phyloP scores from a whole-genome alignment of 2,888 invertebrate species.

The Folsomia candida region DNA sequence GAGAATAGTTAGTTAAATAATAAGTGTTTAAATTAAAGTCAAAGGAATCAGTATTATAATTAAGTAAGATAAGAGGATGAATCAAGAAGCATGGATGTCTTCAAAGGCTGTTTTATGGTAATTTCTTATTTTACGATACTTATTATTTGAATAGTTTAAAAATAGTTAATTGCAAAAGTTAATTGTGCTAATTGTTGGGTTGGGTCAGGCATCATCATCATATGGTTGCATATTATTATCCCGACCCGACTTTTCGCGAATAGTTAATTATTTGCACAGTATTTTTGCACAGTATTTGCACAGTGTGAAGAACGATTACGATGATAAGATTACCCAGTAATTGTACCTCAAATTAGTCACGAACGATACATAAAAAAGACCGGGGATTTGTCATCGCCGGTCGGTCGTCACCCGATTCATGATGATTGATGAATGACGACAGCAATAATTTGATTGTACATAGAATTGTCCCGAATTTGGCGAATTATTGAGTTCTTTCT shows the following conservation, averaged over 20 bases:
- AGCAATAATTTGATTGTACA: no score
- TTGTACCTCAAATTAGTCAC: no score
- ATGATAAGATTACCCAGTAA: no score
- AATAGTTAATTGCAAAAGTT: background rate
- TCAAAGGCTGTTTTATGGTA: constrained; percentile 47
- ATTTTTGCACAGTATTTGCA: no score
- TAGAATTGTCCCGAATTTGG: no score
- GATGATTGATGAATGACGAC: no score
- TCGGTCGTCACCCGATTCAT: no score
- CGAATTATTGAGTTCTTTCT: no score
- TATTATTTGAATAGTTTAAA: background rate
- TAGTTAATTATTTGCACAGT: background rate
- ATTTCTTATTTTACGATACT: background rate
- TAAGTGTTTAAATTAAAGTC: background rate
- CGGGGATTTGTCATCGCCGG: no score
- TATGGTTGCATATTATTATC: background rate
- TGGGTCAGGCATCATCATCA: background rate
- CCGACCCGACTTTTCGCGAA: background rate
- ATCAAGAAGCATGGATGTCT: constrained; percentile 44
- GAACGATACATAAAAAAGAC: no score
- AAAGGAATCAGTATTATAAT: background rate
- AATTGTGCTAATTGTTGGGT: background rate
- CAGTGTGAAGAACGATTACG: no score
- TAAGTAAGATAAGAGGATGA: background rate
- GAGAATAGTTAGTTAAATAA: background rate